Base-by-base conservation (phyloP, 2,888 invertebrate genomes). In the Sesia bembeciformis region DNA sequence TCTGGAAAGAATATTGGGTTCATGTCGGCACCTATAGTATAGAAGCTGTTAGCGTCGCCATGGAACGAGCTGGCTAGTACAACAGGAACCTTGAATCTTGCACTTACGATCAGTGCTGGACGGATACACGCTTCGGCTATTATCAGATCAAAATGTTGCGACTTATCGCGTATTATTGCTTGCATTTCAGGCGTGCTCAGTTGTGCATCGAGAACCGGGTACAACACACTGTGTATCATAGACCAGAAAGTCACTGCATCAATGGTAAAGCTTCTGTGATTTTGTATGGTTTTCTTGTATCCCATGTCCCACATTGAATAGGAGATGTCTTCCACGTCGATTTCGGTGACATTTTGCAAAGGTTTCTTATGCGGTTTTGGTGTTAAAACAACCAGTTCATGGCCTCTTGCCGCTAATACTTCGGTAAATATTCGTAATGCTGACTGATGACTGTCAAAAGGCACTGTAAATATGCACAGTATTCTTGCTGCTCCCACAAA, bases 101-200 rank as follows among this genome's bases (percentile, higher is more conserved):
- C 43, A n/a, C 8, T 4, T 8, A 43, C 7, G 7, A 43, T 43
- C 6, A 75, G 53, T 2, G 64, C 54, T 23, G 67, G 56, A n/a
- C 53, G 56, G 2, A 59, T 51, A 50, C 58, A 61, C 3, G 67
- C 65, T 65, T 76, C 77, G 4, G 66, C 40, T 3, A 78, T 38
- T 5, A 78, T 49, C 3, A 78, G 54, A 63, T 78, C 74, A 59
- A 70, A 76, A 5, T 65, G 43, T 4, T 60, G 56, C 7, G 61
- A 66, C 4, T 56, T 56, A 43, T 43, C 43, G 7, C 43, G 7
- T 43, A 43, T 43, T 43, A 43, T 8, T 4, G 8, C 8, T 43
- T 43, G 43, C 43, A 43, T 43, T 4, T 4, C 43, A 8, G 8
- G 43, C 8, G 43, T 43, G 8, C 43, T 43, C 8, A 43, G 7